Base-by-base conservation (phyloP, 2,888 invertebrate genomes). In the Nomada fabriciana region DNA sequence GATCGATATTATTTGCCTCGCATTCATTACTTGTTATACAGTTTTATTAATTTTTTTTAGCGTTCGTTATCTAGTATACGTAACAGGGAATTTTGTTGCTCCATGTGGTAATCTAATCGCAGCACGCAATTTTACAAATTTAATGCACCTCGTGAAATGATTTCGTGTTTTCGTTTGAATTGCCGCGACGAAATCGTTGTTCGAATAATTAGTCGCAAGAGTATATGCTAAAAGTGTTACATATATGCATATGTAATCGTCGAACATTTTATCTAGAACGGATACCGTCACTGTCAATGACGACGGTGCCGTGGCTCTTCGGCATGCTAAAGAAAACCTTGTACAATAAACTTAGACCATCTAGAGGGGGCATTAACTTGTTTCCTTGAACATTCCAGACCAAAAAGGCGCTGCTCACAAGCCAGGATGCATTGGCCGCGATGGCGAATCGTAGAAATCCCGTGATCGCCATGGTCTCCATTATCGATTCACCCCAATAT, bases 321-420 rank as follows among this genome's bases (percentile, higher is more conserved):
- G 93, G 93, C 88, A 92, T 91, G 61, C 89, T 87, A 43, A 91
- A 87, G 79, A 93, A 92, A 9, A 93, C 75, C 59, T 61, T 89
- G 61, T 91, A 90, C 13, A 91, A 74, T 47, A 93, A 82, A 23
- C 61, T 53, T 4, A 90, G 55, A 15, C 89, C 91, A 88, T 91
- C 83, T 43, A 88, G 80, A 87, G 87, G 60, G 91, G 93, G 73
- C 93, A 95, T 95, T 96, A 95, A 96, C 97, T 96, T 96, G 93
- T 97, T 96, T 89, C 96, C 95, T 77, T 95, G 94, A 18, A 97
- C 94, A 36, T 97, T 96, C 97, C 97, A 97, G 52, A 98, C 94
- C 55, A 95, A 95, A 65, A 96, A 95, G 0, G 96, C 96, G 84
- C 97, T 97, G 91, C 97, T 96, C 4, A 97, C 95, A 29, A 98